Evolutionary conservation across 1,140 invertebrate species (phyloP).

Genomic region (Hermatobates lingyangjiaoensis): DNA sequence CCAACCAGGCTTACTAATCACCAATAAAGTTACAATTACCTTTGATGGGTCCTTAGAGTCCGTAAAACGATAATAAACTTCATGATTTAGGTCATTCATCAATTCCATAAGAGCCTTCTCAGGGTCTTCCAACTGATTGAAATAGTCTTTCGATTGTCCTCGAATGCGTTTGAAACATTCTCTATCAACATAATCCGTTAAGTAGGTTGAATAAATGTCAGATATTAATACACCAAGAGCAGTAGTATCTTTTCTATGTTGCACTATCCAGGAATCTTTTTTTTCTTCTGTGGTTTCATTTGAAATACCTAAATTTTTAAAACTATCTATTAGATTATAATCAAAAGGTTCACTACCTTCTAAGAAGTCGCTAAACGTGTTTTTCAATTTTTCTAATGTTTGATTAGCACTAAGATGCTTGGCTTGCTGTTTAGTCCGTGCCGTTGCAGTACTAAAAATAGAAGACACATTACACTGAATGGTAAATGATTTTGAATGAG

Average conservation of each 20-base stretch:
- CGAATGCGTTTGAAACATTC: not conserved
- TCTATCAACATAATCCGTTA: not conserved
- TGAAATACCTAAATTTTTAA: not conserved
- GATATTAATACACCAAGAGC: no score
- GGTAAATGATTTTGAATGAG: constrained; percentile 45
- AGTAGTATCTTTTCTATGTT: no score
- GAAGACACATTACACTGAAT: constrained; percentile 41
- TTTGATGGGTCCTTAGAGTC: not conserved
- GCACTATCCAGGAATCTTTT: no score
- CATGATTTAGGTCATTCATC: not conserved
- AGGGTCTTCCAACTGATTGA: not conserved
- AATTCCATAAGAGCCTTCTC: not conserved
- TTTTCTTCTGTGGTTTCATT: no score
- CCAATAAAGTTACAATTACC: not conserved
- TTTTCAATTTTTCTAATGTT: constrained; percentile 27
- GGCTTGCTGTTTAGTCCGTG: constrained; percentile 34
- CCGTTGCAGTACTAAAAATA: constrained; percentile 30
- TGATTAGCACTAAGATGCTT: constrained; percentile 32
- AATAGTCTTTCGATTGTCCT: not conserved
- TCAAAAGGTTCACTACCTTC: not conserved
- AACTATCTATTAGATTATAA: not conserved
- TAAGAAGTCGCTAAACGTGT: not conserved
- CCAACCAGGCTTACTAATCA: not conserved
- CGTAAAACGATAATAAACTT: not conserved
- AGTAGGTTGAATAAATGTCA: not conserved